Percentiles rank a stretch among this genome's conserved stretches.
These are phyloP conservation scores for Cantharis nigra DNA, from an alignment of 2,888 invertebrate species.

Conservation along the genomic window DNA sequence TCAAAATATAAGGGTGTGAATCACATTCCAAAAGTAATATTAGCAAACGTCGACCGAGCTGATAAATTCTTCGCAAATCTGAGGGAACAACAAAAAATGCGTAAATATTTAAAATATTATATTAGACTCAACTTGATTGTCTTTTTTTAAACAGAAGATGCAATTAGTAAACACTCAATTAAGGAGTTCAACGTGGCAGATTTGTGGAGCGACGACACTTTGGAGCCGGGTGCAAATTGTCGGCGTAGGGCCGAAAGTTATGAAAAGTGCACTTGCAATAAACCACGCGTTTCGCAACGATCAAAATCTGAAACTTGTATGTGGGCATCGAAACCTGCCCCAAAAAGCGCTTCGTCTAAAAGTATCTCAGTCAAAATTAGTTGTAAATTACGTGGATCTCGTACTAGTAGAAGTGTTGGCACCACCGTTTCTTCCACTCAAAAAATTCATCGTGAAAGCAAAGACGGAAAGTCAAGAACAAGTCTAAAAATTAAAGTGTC, in stretches of 20 bases:
- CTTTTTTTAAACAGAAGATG: neutral
- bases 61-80: neutral
- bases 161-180: neutral
- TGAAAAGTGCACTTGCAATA: neutral
- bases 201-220: neutral
- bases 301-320: neutral
- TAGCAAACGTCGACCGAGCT: neutral
- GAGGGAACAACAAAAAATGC: neutral
- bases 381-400: neutral
- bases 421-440: neutral
- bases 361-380: neutral
- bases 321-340: neutral
- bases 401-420: neutral
- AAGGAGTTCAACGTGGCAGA: neutral
- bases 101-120: neutral
- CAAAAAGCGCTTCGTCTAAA: neutral
- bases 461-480: neutral
- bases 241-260: neutral
- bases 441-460: neutral
- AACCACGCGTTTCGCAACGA: neutral
- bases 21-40: neutral
- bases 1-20: neutral
- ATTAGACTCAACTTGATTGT: neutral
- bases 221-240: neutral
- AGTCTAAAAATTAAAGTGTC: neutral